These are phyloP conservation scores for Ophiothrix spiculata DNA, from an alignment of 35 echinoderm and acorn worm genomes.

Conservation along the genomic window DNA sequence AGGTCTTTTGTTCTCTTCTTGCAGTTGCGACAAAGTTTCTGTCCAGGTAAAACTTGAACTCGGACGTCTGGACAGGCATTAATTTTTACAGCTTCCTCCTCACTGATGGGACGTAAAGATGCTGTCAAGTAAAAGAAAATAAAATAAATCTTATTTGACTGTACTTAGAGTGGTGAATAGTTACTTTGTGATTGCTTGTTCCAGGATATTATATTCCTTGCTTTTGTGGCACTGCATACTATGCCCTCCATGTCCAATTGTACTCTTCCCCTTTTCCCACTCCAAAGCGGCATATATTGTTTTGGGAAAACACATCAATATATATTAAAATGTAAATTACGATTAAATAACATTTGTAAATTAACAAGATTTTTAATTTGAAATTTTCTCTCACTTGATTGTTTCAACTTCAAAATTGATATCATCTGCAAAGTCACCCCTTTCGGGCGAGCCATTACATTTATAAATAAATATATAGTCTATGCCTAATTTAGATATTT, in stretches of 20 bases:
- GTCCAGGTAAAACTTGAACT: neutral
- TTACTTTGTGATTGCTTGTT: neutral
- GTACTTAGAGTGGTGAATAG: neutral
- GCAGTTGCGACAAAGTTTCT: neutral
- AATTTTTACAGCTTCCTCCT: neutral
- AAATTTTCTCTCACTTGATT: too few relatives aligned
- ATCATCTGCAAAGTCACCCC: neutral
- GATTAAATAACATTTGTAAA: too few relatives aligned
- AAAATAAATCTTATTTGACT: neutral
- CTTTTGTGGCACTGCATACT: neutral
- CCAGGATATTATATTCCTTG: neutral
- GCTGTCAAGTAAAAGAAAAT: neutral
- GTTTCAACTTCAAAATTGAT: neutral
- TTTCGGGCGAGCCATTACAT: neutral
- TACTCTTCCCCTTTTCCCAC: too few relatives aligned
- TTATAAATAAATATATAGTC: neutral
- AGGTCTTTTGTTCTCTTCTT: neutral
- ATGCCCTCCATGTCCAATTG: too few relatives aligned
- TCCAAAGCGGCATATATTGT: too few relatives aligned
- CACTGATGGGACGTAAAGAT: neutral
- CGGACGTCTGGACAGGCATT: neutral
- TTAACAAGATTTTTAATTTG: too few relatives aligned
- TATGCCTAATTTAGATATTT: neutral
- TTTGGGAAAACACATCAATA: neutral
- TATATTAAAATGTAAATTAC: neutral